phyloP scores from a whole-genome alignment of 2,888 invertebrate species.

The Campopleginae sp. region DNA sequence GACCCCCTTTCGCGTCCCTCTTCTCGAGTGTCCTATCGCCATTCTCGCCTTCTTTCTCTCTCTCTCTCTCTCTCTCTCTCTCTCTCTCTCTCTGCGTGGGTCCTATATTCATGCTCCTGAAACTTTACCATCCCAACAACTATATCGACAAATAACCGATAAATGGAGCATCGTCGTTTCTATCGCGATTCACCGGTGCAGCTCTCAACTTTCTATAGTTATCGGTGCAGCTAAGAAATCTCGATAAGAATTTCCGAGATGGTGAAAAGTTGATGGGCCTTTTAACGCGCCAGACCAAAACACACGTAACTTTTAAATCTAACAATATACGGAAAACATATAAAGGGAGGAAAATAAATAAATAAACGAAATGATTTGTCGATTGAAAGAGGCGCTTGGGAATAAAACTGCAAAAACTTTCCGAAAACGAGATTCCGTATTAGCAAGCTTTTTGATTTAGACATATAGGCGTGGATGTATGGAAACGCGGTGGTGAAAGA shows the following conservation, averaged over 20 bases:
- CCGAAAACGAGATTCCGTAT: neutral
- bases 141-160: conserved; percentile 7
- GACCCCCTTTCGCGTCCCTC: neutral
- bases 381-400: neutral
- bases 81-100: neutral
- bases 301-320: conserved; percentile 39
- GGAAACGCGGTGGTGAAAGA: conserved; percentile 15
- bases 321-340: conserved; percentile 28
- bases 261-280: neutral
- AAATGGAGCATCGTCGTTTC: conserved; percentile 1
- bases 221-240: neutral
- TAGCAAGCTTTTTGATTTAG: neutral
- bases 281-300: conserved; percentile 13
- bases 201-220: neutral
- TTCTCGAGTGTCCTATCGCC: neutral
- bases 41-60: neutral
- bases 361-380: neutral
- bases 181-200: neutral
- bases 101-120: conserved; percentile 13
- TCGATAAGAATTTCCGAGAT: neutral
- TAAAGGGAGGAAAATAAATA: neutral
- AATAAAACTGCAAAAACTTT: no score
- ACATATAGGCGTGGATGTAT: neutral
- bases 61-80: neutral
- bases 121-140: neutral